Conservation (phyloP, 1,140 invertebrate genomes). For the Solenopsis invicta region DNA sequence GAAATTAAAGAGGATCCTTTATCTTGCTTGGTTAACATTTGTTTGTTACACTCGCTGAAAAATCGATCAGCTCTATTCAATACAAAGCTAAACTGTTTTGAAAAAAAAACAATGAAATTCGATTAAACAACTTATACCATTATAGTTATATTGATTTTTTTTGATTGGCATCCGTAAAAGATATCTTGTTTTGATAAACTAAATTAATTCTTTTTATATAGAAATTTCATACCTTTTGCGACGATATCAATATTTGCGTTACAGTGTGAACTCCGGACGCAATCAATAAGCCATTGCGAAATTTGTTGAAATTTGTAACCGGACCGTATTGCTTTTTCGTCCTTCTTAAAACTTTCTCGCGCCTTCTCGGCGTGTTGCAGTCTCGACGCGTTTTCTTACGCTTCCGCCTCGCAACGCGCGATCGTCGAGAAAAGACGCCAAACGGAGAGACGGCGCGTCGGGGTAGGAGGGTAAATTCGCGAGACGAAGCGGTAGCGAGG, state of each 20-base stretch:
- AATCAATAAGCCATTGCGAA: conserved; percentile 31
- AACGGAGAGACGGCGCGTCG: not conserved
- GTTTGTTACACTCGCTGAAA: conserved; percentile 15
- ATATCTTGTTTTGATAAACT: not conserved
- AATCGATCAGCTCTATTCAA: conserved; percentile 14
- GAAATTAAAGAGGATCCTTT: conserved; percentile 34
- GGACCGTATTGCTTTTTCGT: not conserved
- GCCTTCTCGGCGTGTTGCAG: conserved; percentile 17
- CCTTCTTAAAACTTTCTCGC: conserved; percentile 9
- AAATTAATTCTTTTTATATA: not conserved
- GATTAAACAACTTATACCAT: not conserved
- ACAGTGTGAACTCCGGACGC: not conserved
- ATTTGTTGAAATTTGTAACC: conserved; percentile 24
- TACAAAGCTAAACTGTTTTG: not conserved
- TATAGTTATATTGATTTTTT: not conserved
- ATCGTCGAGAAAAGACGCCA: conserved; percentile 32
- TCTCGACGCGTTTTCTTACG: conserved; percentile 32
- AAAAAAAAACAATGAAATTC: not conserved
- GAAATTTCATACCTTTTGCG: not conserved
- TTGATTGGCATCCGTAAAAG: not conserved
- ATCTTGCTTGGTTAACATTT: not conserved
- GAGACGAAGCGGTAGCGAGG: not conserved
- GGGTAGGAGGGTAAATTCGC: conserved; percentile 14
- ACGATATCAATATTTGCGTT: conserved; percentile 13
- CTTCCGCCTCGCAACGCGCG: conserved; percentile 33